Conservation (phyloP, 2,113 vertebrate species). For the Charadrius vociferus region DNA sequence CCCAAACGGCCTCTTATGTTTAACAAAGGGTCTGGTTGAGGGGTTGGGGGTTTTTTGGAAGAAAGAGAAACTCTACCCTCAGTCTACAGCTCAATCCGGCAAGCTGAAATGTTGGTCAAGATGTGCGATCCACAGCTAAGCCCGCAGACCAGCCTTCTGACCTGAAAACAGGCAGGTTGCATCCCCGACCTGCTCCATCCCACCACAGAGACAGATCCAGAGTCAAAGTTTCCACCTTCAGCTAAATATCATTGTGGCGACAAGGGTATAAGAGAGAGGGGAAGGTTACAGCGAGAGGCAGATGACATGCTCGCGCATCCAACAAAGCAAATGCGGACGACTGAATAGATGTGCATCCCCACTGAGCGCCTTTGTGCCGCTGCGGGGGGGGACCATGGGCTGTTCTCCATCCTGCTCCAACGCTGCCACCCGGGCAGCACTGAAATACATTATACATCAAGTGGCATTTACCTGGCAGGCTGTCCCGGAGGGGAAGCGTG, state of each 20-base stretch:
- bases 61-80: background rate
- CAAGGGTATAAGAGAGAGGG: background rate
- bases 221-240: background rate
- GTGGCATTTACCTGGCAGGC: background rate
- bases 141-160: background rate
- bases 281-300: background rate
- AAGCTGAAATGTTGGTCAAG: background rate
- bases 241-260: background rate
- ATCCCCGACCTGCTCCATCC: background rate
- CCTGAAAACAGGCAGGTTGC: background rate
- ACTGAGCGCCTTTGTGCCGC: background rate
- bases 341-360: background rate
- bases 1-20: background rate
- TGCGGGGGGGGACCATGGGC: rapidly evolving
- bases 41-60: background rate
- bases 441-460: background rate
- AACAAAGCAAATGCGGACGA: background rate
- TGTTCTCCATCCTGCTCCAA: background rate
- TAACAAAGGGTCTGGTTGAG: background rate
- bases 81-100: background rate
- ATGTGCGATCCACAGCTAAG: rapidly evolving
- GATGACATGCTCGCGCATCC: background rate
- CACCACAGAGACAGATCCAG: background rate
- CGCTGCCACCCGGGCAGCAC: background rate
- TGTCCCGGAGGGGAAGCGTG: background rate